A percentile compares a stretch with the other conserved stretches of the same genome.
Conservation (phyloP, 2,888 invertebrate genomes). For the Metopia argyrocephala region DNA sequence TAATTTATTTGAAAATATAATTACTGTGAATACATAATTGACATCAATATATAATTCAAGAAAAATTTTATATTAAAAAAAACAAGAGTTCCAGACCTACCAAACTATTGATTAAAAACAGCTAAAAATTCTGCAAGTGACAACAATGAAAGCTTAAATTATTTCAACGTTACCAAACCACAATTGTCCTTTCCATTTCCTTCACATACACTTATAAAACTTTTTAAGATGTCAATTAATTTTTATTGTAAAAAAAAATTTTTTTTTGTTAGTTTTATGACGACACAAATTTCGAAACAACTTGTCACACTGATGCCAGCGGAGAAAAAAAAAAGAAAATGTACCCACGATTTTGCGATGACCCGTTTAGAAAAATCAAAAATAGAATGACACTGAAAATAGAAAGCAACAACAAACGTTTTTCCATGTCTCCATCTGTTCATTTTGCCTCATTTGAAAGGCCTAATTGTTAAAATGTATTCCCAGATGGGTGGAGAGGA, state of each 20-base stretch:
- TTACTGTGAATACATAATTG: too few relatives aligned
- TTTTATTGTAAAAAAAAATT: not conserved
- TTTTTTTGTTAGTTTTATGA: not conserved
- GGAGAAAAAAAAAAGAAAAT: not conserved
- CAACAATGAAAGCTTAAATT: too few relatives aligned
- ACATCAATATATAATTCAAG: too few relatives aligned
- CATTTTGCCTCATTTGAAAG: constrained; percentile 4
- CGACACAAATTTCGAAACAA: constrained; percentile 5
- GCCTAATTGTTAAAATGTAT: constrained; percentile 7
- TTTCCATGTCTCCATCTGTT: not conserved
- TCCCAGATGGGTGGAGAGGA: not conserved
- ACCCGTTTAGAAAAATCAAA: not conserved
- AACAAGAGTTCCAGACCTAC: too few relatives aligned
- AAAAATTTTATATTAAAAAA: too few relatives aligned
- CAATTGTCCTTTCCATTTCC: too few relatives aligned
- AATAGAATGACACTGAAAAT: constrained; percentile 2
- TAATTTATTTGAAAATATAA: too few relatives aligned
- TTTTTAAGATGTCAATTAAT: not conserved
- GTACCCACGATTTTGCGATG: constrained; percentile 3
- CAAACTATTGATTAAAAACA: too few relatives aligned
- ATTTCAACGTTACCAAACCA: too few relatives aligned
- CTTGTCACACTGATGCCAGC: not conserved
- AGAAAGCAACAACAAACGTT: not conserved
- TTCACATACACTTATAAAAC: not conserved
- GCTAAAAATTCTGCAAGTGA: too few relatives aligned